Base-by-base conservation (phyloP, 2,888 invertebrate species). In the Balanococcus diminutus region DNA sequence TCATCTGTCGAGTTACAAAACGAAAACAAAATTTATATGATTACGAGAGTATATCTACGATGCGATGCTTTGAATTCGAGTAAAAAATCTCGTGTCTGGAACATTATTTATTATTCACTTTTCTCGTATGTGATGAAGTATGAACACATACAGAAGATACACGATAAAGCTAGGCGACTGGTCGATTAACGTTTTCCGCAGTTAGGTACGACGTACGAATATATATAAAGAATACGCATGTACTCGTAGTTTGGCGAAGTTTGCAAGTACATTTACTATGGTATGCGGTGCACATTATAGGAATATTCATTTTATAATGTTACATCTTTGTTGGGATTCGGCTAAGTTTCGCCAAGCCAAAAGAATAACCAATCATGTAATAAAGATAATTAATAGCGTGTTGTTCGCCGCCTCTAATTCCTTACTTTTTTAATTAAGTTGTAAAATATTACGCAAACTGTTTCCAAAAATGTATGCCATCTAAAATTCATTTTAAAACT, bases 351-450 rank as follows among this genome's bases (percentile, higher is more conserved):
- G 25, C n/a, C n/a, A n/a, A n/a, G 67, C 16, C 22, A 19, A 56
- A 67, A 28, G 67, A 67, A 67, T 67, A 67, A 67, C 67, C 67
- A 67, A 67, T 67, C 67, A 28, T 67, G 67, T 28, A 14, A 28
- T 67, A 67, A 67, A 67, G 28, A 67, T 67, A 67, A 67, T 25
- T 67, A 67, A 67, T 67, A 28, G 67, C 67, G 14, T 28, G 28
- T 22, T 56, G 19, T 28, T 67, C 28, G 28, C 16, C 28, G 28
- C 67, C 67, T 56, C 22, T 56, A 28, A 67, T 28, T 67, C 28
- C 14, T 67, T 67, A 67, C 67, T 67, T 67, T 67, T 67, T 67
- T 67, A 67, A 67, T 67, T 67, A 67, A 67, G 67, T 67, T 67
- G 67, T 28, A 28, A 67, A 67, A 67, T 67, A 67, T 67, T 67